Base-by-base conservation (phyloP, 2,113 vertebrate genomes). In the Xiphophorus hellerii region DNA sequence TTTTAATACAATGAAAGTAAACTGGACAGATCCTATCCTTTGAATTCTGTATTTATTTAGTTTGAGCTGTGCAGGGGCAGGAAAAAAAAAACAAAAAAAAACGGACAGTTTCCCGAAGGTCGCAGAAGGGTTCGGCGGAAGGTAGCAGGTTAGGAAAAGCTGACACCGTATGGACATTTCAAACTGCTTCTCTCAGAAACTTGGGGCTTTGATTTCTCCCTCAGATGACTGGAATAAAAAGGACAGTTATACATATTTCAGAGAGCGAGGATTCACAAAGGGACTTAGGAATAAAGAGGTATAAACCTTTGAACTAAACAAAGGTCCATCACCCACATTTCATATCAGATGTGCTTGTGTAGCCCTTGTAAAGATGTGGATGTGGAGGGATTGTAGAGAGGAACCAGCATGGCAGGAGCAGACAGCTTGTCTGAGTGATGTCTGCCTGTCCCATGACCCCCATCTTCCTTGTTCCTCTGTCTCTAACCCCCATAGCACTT, bases 211-310 rank as follows among this genome's bases (percentile, higher is more conserved):
- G 96, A 98, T 97, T 97, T 87, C 94, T 91, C 94, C 94, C 88
- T 97, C 90, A 95, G 95, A 96, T 95, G 95, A 94, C 95, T 96
- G 94, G 95, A 97, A 97, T 96, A 93, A 98, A 98, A 98, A 95
- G 96, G 97, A 97, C 96, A 96, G 95, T 96, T 95, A 97, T 98
- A 97, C 96, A 97, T 97, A 98, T 98, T 97, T 99, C 96, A 99
- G 96, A 94, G 93, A 95, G 95, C 92, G 88, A 93, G 95, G 95
- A 96, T 96, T 96, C 96, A 98, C 96, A 97, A 98, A 96, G 95
- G 95, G 94, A 95, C 95, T 97, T 96, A 94, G 95, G 94, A 97
- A 98, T 97, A 97, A 98, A 99, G 96, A 96, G 95, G 95, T 95
- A 96, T 90, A 94, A 96, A 96, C 96, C 96, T 97, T 99, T 98